Evolutionary conservation across 2,888 invertebrate species (phyloP).

Genomic region (Tridacna crocea): DNA sequence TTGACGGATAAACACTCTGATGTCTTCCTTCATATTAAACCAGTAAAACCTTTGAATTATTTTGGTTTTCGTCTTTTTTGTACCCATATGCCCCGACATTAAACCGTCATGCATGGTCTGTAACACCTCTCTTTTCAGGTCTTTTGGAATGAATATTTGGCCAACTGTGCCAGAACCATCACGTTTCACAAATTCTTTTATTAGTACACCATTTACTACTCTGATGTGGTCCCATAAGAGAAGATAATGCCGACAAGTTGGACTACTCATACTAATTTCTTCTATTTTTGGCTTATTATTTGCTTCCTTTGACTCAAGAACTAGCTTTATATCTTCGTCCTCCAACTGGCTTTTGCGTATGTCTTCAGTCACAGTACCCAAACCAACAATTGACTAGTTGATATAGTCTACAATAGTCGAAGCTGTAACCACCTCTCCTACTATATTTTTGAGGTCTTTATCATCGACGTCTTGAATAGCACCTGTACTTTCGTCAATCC

Average conservation of each 20-base stretch:
- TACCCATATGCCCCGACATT: background rate
- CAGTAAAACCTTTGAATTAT: background rate
- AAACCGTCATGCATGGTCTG: background rate
- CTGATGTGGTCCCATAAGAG: background rate
- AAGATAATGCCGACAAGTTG: background rate
- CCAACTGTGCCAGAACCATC: background rate
- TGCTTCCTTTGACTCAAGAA: background rate
- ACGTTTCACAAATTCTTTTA: background rate
- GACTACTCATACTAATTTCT: background rate
- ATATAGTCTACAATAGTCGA: background rate
- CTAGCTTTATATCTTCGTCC: background rate
- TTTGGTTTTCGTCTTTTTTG: background rate
- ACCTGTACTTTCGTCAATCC: background rate
- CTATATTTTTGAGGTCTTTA: background rate
- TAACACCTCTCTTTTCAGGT: background rate
- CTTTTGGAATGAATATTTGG: background rate
- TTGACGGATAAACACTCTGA: slow-evolving; percentile 9
- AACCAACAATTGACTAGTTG: background rate
- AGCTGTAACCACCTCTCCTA: background rate
- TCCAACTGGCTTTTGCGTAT: background rate
- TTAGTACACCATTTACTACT: background rate
- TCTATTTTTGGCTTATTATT: background rate
- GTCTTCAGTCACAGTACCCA: background rate
- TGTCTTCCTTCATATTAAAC: slow-evolving; percentile 10
- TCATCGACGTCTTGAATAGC: background rate